Evolutionary conservation across 2,797 vertebrate species (phyloP), one percentile per base, ranked within the genome.

Genomic region (Apogon hyalosoma): DNA sequence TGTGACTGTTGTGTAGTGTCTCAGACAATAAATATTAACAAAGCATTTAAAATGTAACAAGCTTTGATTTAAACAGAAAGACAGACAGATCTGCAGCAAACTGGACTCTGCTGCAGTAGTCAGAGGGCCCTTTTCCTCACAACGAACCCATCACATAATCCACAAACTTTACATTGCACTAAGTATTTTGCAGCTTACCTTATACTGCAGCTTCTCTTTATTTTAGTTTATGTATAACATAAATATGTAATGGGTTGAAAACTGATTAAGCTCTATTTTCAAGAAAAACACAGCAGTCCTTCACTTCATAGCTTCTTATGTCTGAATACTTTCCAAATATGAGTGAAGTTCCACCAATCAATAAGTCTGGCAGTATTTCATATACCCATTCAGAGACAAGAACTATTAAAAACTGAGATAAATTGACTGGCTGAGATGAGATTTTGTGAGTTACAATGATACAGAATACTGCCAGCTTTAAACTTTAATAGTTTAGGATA

Each of bases 1-100:
- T 56, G 50, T 71, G 57, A 82, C 41, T 36, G 33, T 43, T 52
- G 38, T 87, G 83, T 93, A 93, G 92, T 93, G 92, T 92, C 88
- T 83, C 38, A 82, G 55, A 80, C 80, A 89, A 90, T 87, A 91
- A 91, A 91, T 90, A 91, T 77, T 2, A 68, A 73, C 76, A 86
- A 74, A 72, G 55, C 73, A 63, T 55, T 68, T 50, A 67, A 52
- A 62, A 39, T n/a, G 43, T 58, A 13, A 21, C 49, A 63, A 61
- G 55, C 58, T 46, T 36, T 45, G 39, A 70, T 68, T 54, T 41
- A 38, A 76, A 66, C 74, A 69, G 41, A 12, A 45, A 64, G 56
- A 42, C 58, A 75, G 63, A 59, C 28, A 24, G 52, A 70, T 46
- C 6, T 38, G 60, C 79, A 59, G 58, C 38, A 52, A 36, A 38